Base-by-base conservation (phyloP, 2,888 invertebrate species). In the Nymphalis urticae region DNA sequence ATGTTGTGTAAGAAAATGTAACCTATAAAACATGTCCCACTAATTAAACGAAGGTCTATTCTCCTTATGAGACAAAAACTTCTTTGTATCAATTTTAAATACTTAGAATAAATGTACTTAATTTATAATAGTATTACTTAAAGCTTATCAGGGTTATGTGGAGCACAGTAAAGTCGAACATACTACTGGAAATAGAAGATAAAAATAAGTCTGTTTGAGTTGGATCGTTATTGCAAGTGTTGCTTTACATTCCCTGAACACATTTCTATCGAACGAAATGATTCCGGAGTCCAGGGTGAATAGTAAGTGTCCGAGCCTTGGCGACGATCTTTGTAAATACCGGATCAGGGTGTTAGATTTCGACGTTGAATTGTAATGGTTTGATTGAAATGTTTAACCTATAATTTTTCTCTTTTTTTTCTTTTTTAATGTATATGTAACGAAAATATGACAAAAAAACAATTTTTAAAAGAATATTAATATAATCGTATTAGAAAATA, bases 301-400 rank as follows among this genome's bases (percentile, higher is more conserved):
- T 84, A 81, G 82, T 77, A 81, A 85, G 81, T 80, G 80, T 78
- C 79, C 80, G 76, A 75, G 71, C 74, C 75, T 80, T 75, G 75
- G 68, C 69, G 75, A 76, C 79, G 79, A 78, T 81, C 63, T 61
- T 68, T 66, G 62, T 62, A 50, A 56, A 62, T 19, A 27, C 21
- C 4, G 24, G 62, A 16, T 50, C 36, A 48, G 19, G 21, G 13
- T 48, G 62, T 54, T 54, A 62, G 47, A 62, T 47, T 24, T 48
- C 48, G 5, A n/a, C 48, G 7, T 61, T n/a, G 48, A 61, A n/a
- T 42, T 8, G 58, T 42, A 58, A 36, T 36, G 58, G 19, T 58
- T 36, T 58, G 36, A 24, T 36, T 36, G n/a, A 19, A 36, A 36
- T 3, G 42, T 42, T 42, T 13, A 13, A 42, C 10, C 1, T 42